Conservation (phyloP, 2,888 invertebrate species). For the Drosophila greeni region DNA sequence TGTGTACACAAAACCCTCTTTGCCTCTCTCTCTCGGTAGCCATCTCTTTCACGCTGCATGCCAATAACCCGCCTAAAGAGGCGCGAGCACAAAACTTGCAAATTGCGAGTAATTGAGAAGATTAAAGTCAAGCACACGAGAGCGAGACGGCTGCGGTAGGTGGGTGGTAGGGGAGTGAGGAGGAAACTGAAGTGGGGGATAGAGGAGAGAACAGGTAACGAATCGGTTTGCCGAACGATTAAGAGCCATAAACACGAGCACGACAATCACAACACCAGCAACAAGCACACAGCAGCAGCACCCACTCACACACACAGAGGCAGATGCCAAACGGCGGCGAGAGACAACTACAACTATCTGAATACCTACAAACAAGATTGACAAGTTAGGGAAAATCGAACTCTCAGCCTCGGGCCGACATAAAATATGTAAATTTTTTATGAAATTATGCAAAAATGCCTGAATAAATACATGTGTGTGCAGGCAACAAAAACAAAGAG, state of each 20-base stretch:
- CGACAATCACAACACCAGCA: slow-evolving; percentile 59
- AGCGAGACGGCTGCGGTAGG: slow-evolving; percentile 29
- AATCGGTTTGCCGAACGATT: slow-evolving; percentile 67
- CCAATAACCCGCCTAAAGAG: slow-evolving; percentile 36
- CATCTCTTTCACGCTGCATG: slow-evolving; percentile 24
- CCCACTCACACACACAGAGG: slow-evolving; percentile 33
- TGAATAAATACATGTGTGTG: slow-evolving; percentile 42
- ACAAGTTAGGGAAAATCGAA: slow-evolving; percentile 55
- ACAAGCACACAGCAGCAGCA: slow-evolving; percentile 21
- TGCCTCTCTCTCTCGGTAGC: not conserved
- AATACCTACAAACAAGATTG: slow-evolving; percentile 55
- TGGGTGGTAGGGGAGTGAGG: slow-evolving; percentile 1
- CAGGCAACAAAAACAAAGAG: slow-evolving; percentile 25
- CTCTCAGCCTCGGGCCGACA: slow-evolving; percentile 40
- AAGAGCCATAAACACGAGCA: slow-evolving; percentile 63
- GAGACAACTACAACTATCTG: slow-evolving; percentile 49
- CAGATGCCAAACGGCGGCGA: slow-evolving; percentile 3
- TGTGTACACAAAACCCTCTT: slow-evolving; percentile 21
- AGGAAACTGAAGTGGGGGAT: not conserved
- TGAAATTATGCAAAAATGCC: slow-evolving; percentile 70
- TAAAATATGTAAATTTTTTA: slow-evolving; percentile 64
- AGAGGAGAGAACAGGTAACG: slow-evolving; percentile 45
- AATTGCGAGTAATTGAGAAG: slow-evolving; percentile 76
- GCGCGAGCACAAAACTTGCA: slow-evolving; percentile 64
- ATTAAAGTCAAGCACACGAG: slow-evolving; percentile 69